These are phyloP conservation scores for Megalopta genalis DNA, from an alignment of 1,140 invertebrate genomes.

Conservation along the genomic window DNA sequence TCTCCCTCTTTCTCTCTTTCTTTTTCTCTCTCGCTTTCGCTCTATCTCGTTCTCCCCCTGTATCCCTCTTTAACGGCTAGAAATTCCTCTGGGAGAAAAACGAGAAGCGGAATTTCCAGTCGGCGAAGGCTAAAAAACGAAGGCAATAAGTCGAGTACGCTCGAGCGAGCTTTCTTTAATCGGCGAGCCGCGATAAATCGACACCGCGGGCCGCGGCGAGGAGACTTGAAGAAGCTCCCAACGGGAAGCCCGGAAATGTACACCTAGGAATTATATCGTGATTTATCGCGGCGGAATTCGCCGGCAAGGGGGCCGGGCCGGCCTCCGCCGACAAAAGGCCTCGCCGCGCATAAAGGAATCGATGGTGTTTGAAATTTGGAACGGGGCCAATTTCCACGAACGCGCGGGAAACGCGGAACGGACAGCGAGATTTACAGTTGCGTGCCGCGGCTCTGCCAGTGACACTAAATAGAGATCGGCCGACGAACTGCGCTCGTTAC, in stretches of 20 bases:
- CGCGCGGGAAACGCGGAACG: conserved; percentile 13
- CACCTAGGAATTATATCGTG: conserved; percentile 11
- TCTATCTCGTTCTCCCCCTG: no score
- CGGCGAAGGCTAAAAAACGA: background rate
- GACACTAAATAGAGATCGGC: conserved; percentile 17
- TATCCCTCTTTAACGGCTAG: no score
- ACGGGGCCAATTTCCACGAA: conserved; percentile 34
- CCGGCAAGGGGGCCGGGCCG: no score
- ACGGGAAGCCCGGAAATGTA: background rate
- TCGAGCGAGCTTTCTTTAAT: background rate
- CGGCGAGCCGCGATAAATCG: background rate
- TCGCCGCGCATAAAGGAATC: conserved; percentile 39
- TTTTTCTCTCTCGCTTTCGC: no score
- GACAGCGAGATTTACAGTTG: conserved; percentile 34
- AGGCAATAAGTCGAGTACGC: background rate
- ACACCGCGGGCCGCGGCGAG: background rate
- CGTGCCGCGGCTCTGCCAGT: background rate
- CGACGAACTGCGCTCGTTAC: background rate
- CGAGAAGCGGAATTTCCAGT: background rate
- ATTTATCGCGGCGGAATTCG: conserved; percentile 29
- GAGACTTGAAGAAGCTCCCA: background rate
- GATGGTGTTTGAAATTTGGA: conserved; percentile 52
- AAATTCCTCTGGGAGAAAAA: no score
- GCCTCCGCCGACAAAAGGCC: conserved; percentile 13
- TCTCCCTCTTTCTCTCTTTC: no score